Evolutionary conservation across 2,888 invertebrate species (phyloP), one percentile per base, ranked within the genome.

Genomic region (Drosophila emarginata): DNA sequence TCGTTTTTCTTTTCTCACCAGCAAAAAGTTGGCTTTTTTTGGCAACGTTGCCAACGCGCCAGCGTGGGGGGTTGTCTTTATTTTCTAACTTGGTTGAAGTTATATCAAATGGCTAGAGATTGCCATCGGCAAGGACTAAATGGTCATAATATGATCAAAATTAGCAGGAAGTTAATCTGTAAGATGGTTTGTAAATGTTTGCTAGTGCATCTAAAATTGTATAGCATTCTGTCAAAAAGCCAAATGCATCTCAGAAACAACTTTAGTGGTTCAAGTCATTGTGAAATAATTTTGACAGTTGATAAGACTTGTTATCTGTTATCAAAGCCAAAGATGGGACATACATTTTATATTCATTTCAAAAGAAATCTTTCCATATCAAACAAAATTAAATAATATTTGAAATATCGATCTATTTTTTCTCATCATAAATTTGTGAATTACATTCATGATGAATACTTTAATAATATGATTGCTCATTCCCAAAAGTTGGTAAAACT

Each of bases 11-110:
- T 40, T 15, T 15, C 26, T 5, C 26, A 26, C 26, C 26, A 26
- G 60, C n/a, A 14, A 15, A 11, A 45, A 63, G 40, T 45, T 45
- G 2, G 4, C 15, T 45, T 21, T 62, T 66, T 72, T 69, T 74
- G 79, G 71, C 71, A 79, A 63, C 56, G n/a, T 12, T 45, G 45
- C 45, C 45, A 45, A 45, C 1, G 32, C 9, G n/a, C n/a, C n/a
- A n/a, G n/a, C n/a, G n/a, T n/a, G n/a, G n/a, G n/a, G 32, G 32
- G 32, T 1, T 9, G 32, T 7, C 9, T 7, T 32, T 11, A 9
- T 32, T 32, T 32, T 32, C 32, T 9, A 37, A 58, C 45, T 59
- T 45, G 32, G 12, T 18, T 40, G 12, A 28, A n/a, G 15, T 21
- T 15, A n/a, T 0, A 37, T 23, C 0, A 4, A 14, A 61, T 39